phyloP scores from a whole-genome alignment of 1,140 invertebrate genomes.

The Drosophila obscura region DNA sequence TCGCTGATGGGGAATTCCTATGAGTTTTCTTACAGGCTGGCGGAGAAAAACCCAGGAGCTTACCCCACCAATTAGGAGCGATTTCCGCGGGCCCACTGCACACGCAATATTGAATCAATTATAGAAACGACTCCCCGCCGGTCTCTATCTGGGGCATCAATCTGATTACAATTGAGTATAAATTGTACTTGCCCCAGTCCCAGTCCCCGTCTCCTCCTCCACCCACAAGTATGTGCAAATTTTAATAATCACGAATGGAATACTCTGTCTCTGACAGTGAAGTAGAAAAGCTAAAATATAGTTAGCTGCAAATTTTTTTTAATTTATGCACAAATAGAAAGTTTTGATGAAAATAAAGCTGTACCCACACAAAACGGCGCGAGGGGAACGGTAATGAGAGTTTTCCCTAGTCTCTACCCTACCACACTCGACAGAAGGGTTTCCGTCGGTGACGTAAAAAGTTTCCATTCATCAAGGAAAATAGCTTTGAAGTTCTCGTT shows the following conservation, averaged over 20 bases:
- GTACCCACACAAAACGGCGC: not conserved
- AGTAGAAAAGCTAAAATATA: slow-evolving; percentile 36
- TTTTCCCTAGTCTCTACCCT: not conserved
- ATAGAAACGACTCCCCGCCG: slow-evolving; percentile 65
- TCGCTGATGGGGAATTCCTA: slow-evolving; percentile 26
- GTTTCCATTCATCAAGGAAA: slow-evolving; percentile 53
- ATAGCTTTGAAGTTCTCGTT: slow-evolving; percentile 66
- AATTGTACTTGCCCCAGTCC: slow-evolving; percentile 42
- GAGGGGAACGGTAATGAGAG: not conserved
- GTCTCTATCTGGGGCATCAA: slow-evolving; percentile 32
- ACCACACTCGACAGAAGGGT: slow-evolving; percentile 32
- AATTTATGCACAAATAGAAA: slow-evolving; percentile 46
- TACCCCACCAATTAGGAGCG: slow-evolving; percentile 47
- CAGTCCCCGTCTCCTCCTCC: too few species aligned
- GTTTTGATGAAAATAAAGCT: slow-evolving; percentile 40
- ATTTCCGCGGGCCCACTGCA: slow-evolving; percentile 46
- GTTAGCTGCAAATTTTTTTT: slow-evolving; percentile 34
- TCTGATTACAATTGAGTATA: slow-evolving; percentile 75
- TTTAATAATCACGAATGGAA: slow-evolving; percentile 40
- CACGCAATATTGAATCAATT: slow-evolving; percentile 77
- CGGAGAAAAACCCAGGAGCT: slow-evolving; percentile 18
- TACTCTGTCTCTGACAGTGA: slow-evolving; percentile 32
- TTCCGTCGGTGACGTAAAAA: slow-evolving; percentile 52
- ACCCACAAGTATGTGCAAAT: slow-evolving; percentile 50
- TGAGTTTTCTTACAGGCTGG: slow-evolving; percentile 4